Conservation (phyloP, 2,888 invertebrate species). For the Phortica okadai region DNA sequence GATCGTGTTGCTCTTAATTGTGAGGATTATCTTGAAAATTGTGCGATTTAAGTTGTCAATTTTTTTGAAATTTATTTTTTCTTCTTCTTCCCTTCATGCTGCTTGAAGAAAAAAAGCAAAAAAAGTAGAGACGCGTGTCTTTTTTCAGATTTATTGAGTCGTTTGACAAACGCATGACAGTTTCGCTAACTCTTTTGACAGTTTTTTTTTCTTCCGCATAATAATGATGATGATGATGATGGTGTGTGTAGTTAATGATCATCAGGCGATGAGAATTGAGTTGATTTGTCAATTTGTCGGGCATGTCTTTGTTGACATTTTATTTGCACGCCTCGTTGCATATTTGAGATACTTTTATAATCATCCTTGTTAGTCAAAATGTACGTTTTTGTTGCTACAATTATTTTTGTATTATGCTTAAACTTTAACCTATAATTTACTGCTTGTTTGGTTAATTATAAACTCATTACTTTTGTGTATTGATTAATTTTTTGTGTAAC, state of each 20-base stretch:
- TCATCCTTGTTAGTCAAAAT: too few species aligned
- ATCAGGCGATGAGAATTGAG: slow-evolving; percentile 31
- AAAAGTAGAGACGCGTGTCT: not conserved
- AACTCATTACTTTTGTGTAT: slow-evolving; percentile 61
- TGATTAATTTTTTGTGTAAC: slow-evolving; percentile 59
- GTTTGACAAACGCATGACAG: slow-evolving; percentile 45
- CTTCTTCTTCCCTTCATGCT: not conserved
- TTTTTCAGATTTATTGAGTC: slow-evolving; percentile 17
- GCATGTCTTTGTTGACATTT: slow-evolving; percentile 46
- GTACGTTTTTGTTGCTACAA: too few species aligned
- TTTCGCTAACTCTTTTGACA: slow-evolving; percentile 45
- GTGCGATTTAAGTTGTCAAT: slow-evolving; percentile 4
- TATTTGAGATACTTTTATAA: not conserved
- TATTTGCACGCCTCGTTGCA: slow-evolving; percentile 3
- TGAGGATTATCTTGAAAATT: slow-evolving; percentile 58
- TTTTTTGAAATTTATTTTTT: not conserved
- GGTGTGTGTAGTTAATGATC: not conserved
- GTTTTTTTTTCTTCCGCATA: slow-evolving; percentile 50
- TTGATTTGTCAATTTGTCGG: slow-evolving; percentile 57
- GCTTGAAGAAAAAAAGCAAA: not conserved
- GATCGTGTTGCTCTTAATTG: slow-evolving; percentile 61
- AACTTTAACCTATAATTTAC: slow-evolving; percentile 57
- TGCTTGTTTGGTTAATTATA: slow-evolving; percentile 55
- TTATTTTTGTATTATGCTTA: too few species aligned
- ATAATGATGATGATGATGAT: not conserved